Evolutionary conservation across 2,113 vertebrate genomes (phyloP).

Genomic region (Todiramphus chloris): DNA sequence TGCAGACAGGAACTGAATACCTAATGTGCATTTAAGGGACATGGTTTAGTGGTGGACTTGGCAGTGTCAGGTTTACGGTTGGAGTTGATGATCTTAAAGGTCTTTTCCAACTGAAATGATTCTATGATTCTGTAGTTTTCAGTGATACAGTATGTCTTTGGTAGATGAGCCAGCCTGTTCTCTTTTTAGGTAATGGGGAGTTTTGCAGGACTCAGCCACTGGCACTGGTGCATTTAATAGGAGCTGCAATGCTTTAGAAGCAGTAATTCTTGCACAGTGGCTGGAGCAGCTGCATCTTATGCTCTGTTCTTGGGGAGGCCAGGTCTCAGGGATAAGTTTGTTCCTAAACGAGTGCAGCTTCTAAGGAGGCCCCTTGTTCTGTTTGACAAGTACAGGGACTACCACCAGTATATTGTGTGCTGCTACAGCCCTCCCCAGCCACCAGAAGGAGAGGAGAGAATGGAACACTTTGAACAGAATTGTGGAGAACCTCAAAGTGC

Average conservation of each 20-base stretch:
- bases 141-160: background rate
- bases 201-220: background rate
- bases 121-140: background rate
- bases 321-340: background rate
- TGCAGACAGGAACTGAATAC: background rate
- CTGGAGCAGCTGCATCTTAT: background rate
- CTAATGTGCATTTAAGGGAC: background rate
- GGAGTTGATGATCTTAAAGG: background rate
- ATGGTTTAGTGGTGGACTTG: background rate
- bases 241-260: background rate
- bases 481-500: background rate
- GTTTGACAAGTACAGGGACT: background rate
- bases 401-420: background rate
- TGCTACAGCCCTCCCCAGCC: rapidly evolving
- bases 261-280: background rate
- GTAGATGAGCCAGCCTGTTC: background rate
- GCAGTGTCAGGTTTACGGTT: background rate
- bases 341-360: background rate
- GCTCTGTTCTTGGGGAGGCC: background rate
- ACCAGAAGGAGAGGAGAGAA: background rate
- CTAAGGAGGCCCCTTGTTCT: background rate
- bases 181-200: background rate
- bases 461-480: background rate
- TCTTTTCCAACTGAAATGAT: background rate
- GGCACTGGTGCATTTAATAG: background rate